phyloP scores from a whole-genome alignment of 1,140 invertebrate species.

The Drosophila tani region DNA sequence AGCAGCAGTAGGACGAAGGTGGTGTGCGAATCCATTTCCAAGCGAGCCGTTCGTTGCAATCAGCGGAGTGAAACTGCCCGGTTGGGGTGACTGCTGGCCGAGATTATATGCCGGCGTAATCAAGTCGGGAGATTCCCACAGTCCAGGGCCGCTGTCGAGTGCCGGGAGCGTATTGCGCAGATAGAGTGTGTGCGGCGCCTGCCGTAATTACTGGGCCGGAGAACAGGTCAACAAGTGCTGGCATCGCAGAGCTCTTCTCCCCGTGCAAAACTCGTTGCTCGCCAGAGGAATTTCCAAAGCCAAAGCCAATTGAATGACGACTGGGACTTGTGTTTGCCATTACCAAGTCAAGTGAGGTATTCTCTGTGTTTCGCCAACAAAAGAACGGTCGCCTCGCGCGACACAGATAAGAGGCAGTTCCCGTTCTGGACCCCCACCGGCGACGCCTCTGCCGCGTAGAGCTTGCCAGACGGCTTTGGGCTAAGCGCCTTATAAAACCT shows the following conservation, averaged over 20 bases:
- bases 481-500: constrained; percentile 14
- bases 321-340: constrained; percentile 2
- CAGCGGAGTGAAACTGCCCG: constrained; percentile 31
- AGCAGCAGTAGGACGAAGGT: constrained; percentile 27
- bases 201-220: constrained; percentile 4
- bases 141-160: constrained; percentile 32
- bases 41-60: constrained; percentile 22
- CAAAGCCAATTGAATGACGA: constrained; percentile 2
- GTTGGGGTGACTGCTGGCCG: not conserved
- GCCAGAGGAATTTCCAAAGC: constrained; percentile 8
- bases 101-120: constrained; percentile 53
- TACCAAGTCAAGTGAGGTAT: not conserved
- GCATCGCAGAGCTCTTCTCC: constrained; percentile 9
- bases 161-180: constrained; percentile 22
- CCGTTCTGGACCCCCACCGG: not conserved
- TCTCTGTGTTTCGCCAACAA: not conserved
- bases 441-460: constrained; percentile 12
- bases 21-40: constrained; percentile 28
- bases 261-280: constrained; percentile 13
- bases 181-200: not conserved
- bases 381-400: not conserved
- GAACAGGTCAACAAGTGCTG: constrained; percentile 18
- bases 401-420: not conserved
- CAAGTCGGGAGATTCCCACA: constrained; percentile 61
- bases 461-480: constrained; percentile 17